A percentile compares a stretch with the other conserved stretches of the same genome.
These are phyloP conservation scores for Salticus scenicus DNA, from an alignment of 2,888 invertebrate genomes.

Conservation along the genomic window DNA sequence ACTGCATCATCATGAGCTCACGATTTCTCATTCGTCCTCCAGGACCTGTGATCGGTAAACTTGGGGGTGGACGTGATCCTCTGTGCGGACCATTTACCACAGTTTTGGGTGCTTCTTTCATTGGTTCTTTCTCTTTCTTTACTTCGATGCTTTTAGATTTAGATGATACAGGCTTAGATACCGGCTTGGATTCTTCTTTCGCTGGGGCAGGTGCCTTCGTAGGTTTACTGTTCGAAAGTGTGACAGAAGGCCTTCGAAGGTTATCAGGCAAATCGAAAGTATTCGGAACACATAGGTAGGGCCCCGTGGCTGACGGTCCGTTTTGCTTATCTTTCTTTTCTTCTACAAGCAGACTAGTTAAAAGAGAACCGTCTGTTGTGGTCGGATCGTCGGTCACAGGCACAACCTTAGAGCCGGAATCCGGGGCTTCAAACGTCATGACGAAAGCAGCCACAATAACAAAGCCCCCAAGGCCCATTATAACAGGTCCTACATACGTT, in stretches of 20 bases:
- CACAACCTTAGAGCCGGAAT: slow-evolving; percentile 91
- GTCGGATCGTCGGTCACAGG: slow-evolving; percentile 78
- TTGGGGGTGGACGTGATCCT: slow-evolving; percentile 50
- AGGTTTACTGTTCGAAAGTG: slow-evolving; percentile 25
- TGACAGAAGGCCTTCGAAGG: slow-evolving; percentile 48
- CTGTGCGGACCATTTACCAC: slow-evolving; percentile 30
- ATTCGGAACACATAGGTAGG: slow-evolving; percentile 63
- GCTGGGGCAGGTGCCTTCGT: neutral
- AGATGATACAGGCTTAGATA: slow-evolving; percentile 7
- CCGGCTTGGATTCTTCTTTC: neutral
- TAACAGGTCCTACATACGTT: slow-evolving; percentile 96
- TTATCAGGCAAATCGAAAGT: slow-evolving; percentile 23
- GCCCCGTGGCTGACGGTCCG: slow-evolving; percentile 42
- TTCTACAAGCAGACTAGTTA: slow-evolving; percentile 49
- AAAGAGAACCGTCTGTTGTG: slow-evolving; percentile 50
- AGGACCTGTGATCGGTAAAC: slow-evolving; percentile 32
- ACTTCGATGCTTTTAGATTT: slow-evolving; percentile 35
- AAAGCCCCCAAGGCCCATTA: slow-evolving; percentile 98
- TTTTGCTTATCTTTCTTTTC: slow-evolving; percentile 51
- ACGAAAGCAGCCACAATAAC: slow-evolving; percentile 97
- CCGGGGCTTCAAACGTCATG: slow-evolving; percentile 98
- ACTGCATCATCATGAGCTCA: slow-evolving; percentile 66
- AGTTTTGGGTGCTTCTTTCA: neutral
- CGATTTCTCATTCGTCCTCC: slow-evolving; percentile 56
- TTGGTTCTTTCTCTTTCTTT: slow-evolving; percentile 9